phyloP scores from a whole-genome alignment of 53 echinoderm and acorn worm species.

The Pentamera pediparva region DNA sequence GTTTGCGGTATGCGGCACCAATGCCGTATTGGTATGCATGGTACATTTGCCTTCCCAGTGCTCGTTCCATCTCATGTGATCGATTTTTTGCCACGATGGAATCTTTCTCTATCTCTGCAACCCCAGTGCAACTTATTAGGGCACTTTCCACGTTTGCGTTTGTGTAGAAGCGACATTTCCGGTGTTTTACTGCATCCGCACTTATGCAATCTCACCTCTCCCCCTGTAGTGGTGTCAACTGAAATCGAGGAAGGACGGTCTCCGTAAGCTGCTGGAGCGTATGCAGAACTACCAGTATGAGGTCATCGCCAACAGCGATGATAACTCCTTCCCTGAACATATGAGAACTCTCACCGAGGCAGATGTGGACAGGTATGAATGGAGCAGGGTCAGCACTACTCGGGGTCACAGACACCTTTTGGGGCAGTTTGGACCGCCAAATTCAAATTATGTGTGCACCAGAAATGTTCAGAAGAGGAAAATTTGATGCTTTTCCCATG shows the following conservation, averaged over 20 bases:
- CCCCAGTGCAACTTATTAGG: not conserved
- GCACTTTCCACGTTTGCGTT: not conserved
- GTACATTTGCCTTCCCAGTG: no score
- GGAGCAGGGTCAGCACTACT: not conserved
- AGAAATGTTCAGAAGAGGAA: no score
- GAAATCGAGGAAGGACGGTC: slow-evolving; percentile 74
- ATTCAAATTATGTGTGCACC: no score
- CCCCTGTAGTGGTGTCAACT: slow-evolving; percentile 78
- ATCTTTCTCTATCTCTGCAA: not conserved
- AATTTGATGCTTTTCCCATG: no score
- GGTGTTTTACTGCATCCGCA: not conserved
- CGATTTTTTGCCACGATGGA: not conserved
- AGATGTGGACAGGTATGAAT: slow-evolving; percentile 74
- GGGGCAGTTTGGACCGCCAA: no score
- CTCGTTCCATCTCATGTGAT: no score
- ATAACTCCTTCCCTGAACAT: slow-evolving; percentile 69
- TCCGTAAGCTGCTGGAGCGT: slow-evolving; percentile 84
- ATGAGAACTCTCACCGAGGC: slow-evolving; percentile 69
- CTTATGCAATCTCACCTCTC: not conserved
- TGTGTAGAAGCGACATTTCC: not conserved
- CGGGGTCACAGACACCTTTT: not conserved
- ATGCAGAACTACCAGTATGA: slow-evolving; percentile 99
- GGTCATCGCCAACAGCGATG: slow-evolving; percentile 54
- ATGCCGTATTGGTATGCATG: no score
- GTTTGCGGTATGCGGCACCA: no score